A percentile compares a stretch with the other conserved stretches of the same genome.
Evolutionary conservation across 2,888 invertebrate species (phyloP).

Genomic region (Acleris holmiana): DNA sequence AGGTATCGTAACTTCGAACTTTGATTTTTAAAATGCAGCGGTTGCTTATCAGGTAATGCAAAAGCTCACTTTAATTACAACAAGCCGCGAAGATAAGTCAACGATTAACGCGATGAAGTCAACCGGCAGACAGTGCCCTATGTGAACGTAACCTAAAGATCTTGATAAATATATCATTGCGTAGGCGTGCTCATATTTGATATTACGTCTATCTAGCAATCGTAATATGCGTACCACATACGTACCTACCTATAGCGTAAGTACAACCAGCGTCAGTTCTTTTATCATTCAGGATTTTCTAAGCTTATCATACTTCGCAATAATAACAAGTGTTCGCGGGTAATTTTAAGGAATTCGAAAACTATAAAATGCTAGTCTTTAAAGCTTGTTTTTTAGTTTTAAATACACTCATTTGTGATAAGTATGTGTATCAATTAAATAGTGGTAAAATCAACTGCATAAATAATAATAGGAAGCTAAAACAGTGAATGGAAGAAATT

Average conservation of each 20-base stretch:
- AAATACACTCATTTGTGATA: too few relatives aligned
- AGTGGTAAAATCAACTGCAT: background rate
- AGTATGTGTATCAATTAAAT: background rate
- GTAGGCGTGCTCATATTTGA: slow-evolving; percentile 15
- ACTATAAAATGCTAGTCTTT: background rate
- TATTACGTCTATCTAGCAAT: slow-evolving; percentile 18
- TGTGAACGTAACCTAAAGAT: background rate
- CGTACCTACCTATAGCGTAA: background rate
- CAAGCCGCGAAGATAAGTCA: too few relatives aligned
- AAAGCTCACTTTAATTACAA: too few relatives aligned
- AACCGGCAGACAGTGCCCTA: too few relatives aligned
- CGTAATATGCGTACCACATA: slow-evolving; percentile 6
- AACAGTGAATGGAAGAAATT: background rate
- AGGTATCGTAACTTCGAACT: too few relatives aligned
- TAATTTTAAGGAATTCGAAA: background rate
- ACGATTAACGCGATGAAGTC: too few relatives aligned
- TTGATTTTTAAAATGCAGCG: too few relatives aligned
- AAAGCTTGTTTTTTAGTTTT: background rate
- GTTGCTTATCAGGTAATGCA: too few relatives aligned
- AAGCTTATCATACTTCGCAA: slow-evolving; percentile 1
- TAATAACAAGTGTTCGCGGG: background rate
- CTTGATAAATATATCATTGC: slow-evolving; percentile 24
- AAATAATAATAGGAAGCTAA: background rate
- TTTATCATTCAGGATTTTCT: slow-evolving; percentile 3
- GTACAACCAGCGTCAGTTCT: slow-evolving; percentile 14